Evolutionary conservation across 1,140 invertebrate species (phyloP), one percentile per base, ranked within the genome.

Genomic region (Maconellicoccus hirsutus): DNA sequence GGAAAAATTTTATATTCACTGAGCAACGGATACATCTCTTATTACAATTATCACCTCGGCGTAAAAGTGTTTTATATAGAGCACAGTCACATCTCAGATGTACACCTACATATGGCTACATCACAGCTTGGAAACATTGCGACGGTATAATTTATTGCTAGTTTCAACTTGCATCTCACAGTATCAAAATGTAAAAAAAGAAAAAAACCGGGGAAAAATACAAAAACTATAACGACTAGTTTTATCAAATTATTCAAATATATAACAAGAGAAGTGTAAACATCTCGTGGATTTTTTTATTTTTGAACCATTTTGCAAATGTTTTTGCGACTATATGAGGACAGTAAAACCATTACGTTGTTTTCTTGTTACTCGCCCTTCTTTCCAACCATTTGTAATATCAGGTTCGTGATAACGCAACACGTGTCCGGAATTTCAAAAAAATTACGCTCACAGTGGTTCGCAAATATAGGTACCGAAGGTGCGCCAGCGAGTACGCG

Each of bases 381-480:
- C 42, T 52, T 52, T 52, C 42, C 42, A 16, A 52, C 42, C 42
- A 52, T 52, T 52, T 52, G 42, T 52, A 52, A 52, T 52, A 52
- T 52, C 42, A 52, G 42, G 42, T 52, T 52, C 42, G 42, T 52
- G 42, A 52, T 52, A 52, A 52, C 42, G 42, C 42, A 52, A 52
- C 42, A 52, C 42, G 42, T 52, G 42, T 52, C 42, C 42, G 42
- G 42, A 52, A 52, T 52, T 52, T 52, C 42, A 16, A 52, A 52
- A 38, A 52, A 52, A 52, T 52, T 52, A 52, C 42, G 16, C 42
- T 52, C 4, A 16, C 42, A 52, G 42, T 52, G 42, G 42, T 52
- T 52, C 42, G 42, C 42, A 52, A 52, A 52, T 16, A 19, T 52
- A 52, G 4, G 4, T 19, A 52, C n/a, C n/a, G n/a, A 16, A 52